Conservation (phyloP, 2,113 vertebrate species). For the Nettapus auritus region DNA sequence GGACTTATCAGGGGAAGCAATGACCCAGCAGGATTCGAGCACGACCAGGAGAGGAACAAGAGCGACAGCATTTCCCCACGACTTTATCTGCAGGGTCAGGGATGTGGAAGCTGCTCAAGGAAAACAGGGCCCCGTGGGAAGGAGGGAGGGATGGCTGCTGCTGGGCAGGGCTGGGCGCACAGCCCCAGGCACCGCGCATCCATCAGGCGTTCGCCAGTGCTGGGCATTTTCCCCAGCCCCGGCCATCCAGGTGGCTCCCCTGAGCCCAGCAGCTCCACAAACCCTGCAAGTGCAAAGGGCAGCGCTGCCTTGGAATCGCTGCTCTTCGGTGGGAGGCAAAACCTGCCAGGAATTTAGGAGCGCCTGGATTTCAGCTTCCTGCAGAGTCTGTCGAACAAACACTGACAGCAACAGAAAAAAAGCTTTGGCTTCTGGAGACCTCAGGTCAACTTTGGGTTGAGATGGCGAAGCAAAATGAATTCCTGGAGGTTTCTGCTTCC, state of each 20-base stretch:
- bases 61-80: not conserved
- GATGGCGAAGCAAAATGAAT: not conserved
- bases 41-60: fast-evolving
- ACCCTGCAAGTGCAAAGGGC: not conserved
- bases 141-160: not conserved
- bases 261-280: not conserved
- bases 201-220: fast-evolving
- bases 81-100: not conserved
- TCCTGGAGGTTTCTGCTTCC: not conserved
- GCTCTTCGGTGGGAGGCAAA: not conserved
- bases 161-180: not conserved
- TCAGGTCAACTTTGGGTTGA: constrained; percentile 31
- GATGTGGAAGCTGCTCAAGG: not conserved
- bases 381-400: constrained; percentile 1
- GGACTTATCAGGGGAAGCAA: not conserved
- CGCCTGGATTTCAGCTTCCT: not conserved
- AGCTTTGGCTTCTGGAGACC: not conserved
- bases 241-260: fast-evolving
- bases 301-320: not conserved
- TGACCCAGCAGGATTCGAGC: not conserved
- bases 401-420: not conserved
- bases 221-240: not conserved
- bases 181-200: not conserved
- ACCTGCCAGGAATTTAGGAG: not conserved
- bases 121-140: fast-evolving